Evolutionary conservation across 2,113 vertebrate species (phyloP).

Genomic region (Garra rufa): DNA sequence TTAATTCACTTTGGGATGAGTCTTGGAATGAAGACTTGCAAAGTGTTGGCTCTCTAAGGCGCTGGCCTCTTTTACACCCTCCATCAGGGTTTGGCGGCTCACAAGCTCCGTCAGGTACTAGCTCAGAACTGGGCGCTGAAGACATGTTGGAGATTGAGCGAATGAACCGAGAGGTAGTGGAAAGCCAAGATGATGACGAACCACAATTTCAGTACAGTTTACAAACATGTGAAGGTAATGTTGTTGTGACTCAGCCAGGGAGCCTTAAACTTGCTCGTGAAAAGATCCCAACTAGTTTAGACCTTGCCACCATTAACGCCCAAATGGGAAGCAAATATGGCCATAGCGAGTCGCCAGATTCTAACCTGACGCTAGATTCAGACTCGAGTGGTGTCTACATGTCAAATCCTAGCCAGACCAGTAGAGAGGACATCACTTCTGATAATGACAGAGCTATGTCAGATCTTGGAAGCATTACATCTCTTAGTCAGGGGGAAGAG

Average conservation of each 20-base stretch:
- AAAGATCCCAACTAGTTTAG: slow-evolving; percentile 69
- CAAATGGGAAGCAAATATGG: slow-evolving; percentile 35
- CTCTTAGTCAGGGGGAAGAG: slow-evolving; percentile 70
- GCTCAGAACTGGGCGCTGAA: slow-evolving; percentile 73
- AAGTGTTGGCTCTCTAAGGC: slow-evolving; percentile 71
- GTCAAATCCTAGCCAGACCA: slow-evolving; percentile 69
- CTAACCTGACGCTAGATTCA: slow-evolving; percentile 74
- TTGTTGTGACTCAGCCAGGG: slow-evolving; percentile 70
- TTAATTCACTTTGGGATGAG: slow-evolving; percentile 78
- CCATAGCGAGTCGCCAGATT: slow-evolving; percentile 73
- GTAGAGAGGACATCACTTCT: slow-evolving; percentile 71
- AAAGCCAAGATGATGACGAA: slow-evolving; percentile 69
- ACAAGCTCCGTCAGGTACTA: slow-evolving; percentile 75
- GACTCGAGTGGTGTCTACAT: slow-evolving; percentile 79
- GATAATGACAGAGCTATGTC: slow-evolving; percentile 73
- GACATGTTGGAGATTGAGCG: slow-evolving; percentile 75
- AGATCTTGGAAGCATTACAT: slow-evolving; percentile 72
- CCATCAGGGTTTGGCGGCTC: slow-evolving; percentile 79
- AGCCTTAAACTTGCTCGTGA: slow-evolving; percentile 55
- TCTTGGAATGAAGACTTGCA: slow-evolving; percentile 72
- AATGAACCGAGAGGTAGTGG: slow-evolving; percentile 73
- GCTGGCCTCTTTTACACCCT: slow-evolving; percentile 78
- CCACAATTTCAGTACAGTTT: slow-evolving; percentile 66
- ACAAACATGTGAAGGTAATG: slow-evolving; percentile 63
- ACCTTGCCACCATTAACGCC: slow-evolving; percentile 56